A percentile compares a stretch with the other conserved stretches of the same genome.
These are phyloP conservation scores for Asarcornis scutulata DNA, from an alignment of 2,113 vertebrate species.

Conservation along the genomic window DNA sequence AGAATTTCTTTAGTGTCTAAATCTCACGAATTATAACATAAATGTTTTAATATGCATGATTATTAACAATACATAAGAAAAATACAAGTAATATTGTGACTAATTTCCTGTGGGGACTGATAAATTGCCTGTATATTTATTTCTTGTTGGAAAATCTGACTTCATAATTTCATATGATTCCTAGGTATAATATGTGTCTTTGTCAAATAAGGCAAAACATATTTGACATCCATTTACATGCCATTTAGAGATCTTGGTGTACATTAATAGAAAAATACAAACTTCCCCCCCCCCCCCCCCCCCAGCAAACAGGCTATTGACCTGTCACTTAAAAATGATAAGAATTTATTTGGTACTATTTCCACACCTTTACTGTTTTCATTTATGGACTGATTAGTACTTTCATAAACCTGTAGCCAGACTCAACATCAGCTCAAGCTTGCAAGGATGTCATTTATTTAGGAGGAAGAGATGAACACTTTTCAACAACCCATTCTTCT, in stretches of 20 bases:
- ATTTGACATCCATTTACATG: neutral
- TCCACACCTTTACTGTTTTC: neutral
- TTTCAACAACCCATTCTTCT: neutral
- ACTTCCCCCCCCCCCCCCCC: too few relatives aligned
- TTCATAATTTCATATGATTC: conserved; percentile 29
- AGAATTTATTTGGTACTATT: neutral
- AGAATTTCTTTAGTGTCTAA: conserved; percentile 27
- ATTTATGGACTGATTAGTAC: neutral
- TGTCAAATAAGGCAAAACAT: conserved; percentile 6
- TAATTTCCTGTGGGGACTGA: conserved; percentile 43
- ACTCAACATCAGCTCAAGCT: neutral
- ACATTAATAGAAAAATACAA: neutral
- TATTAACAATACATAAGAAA: conserved; percentile 52
- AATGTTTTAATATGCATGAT: conserved; percentile 34
- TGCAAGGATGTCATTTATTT: neutral
- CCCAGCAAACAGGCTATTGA: neutral
- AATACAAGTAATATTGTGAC: conserved; percentile 32
- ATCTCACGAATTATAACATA: conserved; percentile 57
- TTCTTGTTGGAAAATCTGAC: conserved; percentile 36
- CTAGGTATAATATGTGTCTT: neutral
- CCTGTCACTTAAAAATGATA: neutral
- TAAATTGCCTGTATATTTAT: conserved; percentile 45
- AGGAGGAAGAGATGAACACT: neutral
- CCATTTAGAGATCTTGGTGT: neutral
- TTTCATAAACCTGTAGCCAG: neutral